Base-by-base conservation (phyloP, 2,113 vertebrate genomes). In the Brachyhypopomus occidentalis region DNA sequence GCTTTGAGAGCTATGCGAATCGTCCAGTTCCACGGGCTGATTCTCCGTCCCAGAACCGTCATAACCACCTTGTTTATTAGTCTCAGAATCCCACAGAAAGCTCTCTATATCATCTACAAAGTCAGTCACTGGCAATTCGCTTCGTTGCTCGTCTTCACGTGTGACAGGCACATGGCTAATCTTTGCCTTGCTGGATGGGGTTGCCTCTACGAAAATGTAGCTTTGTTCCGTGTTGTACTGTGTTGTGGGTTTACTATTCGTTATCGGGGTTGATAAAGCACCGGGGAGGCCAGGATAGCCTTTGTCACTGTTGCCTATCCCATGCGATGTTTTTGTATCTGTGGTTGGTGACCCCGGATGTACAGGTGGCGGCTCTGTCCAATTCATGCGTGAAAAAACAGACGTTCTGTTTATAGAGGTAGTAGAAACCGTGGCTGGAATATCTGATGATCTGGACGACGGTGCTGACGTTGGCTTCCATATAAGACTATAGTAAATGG, bases 401-500 rank as follows among this genome's bases (percentile, higher is more conserved):
- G 63, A 25, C 36, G n/a, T 17, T 22, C 14, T 20, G 59, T 59
- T 76, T 66, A 62, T 64, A 16, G 82, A 27, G 41, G 69, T 66
- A 4, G 72, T 7, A 75, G 79, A 23, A 14, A 55, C 52, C 4
- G 72, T 23, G 1, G 27, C 38, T 25, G 78, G 41, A 27, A 76
- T 79, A 55, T 80, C 82, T 45, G 55, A 41, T 73, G 75, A 76
- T 64, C 55, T 70, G 72, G 72, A 72, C 16, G 82, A 82, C 56
- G 59, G 74, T 55, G 75, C 73, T 52, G 85, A 75, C 75, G 91
- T 92, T 62, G 95, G 95, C 85, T 94, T 94, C 95, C 95, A 96
- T 87, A 96, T 94, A 81, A 96, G 92, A 86, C 95, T 95, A 90
- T 96, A 96, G 86, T 96, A 96, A 87, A 96, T 92, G 84, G 95